Evolutionary conservation across 53 echinoderm and acorn worm genomes (phyloP).

Genomic region (Stichopus horrens): DNA sequence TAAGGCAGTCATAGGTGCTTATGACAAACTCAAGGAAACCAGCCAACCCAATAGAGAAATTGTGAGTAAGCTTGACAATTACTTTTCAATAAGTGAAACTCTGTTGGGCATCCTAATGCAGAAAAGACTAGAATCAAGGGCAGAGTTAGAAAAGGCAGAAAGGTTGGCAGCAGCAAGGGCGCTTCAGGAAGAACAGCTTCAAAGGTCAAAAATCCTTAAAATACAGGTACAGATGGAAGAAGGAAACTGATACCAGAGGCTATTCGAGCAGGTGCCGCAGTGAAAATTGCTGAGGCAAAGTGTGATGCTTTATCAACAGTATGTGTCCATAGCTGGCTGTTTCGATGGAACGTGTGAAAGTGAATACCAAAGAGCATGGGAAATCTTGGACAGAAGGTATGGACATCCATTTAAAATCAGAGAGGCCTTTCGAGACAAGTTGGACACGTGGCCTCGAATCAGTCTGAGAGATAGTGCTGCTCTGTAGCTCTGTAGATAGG

Average conservation of each 20-base stretch:
- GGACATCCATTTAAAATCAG: conserved; percentile 63
- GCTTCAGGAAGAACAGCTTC: conserved; percentile 10
- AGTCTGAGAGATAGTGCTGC: conserved; percentile 47
- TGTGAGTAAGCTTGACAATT: neutral
- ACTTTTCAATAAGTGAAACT: neutral
- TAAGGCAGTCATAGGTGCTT: neutral
- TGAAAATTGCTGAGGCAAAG: conserved; percentile 22
- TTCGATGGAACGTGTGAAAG: conserved; percentile 50
- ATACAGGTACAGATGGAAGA: conserved; percentile 27
- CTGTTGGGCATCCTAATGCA: neutral
- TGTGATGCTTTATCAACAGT: conserved; percentile 24
- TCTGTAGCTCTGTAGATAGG: conserved; percentile 56
- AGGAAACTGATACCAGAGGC: neutral
- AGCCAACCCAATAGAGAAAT: neutral
- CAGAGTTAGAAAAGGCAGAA: conserved; percentile 8
- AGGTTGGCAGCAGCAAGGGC: neutral
- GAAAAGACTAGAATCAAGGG: neutral
- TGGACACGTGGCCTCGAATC: conserved; percentile 62
- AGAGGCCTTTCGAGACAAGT: conserved; percentile 55
- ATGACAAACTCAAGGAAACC: neutral
- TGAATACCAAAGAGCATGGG: conserved; percentile 61
- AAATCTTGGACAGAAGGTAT: conserved; percentile 48
- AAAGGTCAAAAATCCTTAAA: conserved; percentile 15
- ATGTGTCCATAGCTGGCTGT: conserved; percentile 52
- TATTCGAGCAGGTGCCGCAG: neutral